phyloP scores from a whole-genome alignment of 2,888 invertebrate species.

The Chalcosyrphus nemorum region DNA sequence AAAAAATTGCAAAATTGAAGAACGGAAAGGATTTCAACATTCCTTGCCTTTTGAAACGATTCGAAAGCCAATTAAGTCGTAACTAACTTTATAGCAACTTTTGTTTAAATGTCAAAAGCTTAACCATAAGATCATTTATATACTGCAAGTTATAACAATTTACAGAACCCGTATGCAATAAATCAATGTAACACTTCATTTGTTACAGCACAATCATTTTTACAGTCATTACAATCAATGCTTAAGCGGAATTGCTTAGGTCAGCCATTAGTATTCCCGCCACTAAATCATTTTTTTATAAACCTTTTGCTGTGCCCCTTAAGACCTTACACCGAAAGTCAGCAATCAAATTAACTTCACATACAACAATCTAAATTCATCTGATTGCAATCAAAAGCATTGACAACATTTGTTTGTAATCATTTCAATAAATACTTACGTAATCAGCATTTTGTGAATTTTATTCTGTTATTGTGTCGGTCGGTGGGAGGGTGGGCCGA shows the following conservation, averaged over 20 bases:
- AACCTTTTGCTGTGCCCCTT: background rate
- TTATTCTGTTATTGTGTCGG: conserved; percentile 25
- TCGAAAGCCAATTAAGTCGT: background rate
- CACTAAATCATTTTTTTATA: too few relatives aligned
- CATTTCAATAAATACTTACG: conserved; percentile 49
- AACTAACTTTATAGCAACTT: too few relatives aligned
- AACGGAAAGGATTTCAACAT: too few relatives aligned
- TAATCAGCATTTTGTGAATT: conserved; percentile 59
- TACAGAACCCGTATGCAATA: background rate
- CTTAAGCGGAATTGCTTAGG: background rate
- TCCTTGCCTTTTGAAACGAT: too few relatives aligned
- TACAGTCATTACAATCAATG: background rate
- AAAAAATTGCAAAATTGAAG: too few relatives aligned
- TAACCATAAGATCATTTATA: background rate
- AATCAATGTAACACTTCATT: background rate
- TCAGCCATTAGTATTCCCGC: too few relatives aligned
- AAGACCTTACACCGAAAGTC: background rate
- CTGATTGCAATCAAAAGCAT: background rate
- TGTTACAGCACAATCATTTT: background rate
- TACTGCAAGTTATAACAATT: background rate
- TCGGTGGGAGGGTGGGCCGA: conserved; percentile 31
- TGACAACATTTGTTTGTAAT: background rate
- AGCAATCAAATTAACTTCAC: background rate
- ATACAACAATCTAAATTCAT: background rate
- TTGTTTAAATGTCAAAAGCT: too few relatives aligned